phyloP scores from a whole-genome alignment of 2,113 vertebrate species.

The Brachyhypopomus gauderio region DNA sequence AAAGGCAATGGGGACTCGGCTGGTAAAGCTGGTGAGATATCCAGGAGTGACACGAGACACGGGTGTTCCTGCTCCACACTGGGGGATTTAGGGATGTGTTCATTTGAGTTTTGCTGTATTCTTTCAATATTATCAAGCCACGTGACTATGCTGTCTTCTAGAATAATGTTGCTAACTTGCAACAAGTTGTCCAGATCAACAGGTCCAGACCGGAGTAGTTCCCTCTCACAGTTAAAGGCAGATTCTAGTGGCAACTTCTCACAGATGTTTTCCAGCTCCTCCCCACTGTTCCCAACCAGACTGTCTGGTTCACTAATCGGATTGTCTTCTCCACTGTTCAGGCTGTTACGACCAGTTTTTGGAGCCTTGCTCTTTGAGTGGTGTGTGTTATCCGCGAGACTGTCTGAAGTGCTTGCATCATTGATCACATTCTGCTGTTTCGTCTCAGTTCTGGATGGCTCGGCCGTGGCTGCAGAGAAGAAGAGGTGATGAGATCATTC shows the following conservation, averaged over 20 bases:
- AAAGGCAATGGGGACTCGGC: conserved; percentile 61
- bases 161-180: conserved; percentile 13
- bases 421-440: conserved; percentile 45
- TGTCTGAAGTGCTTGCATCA: conserved; percentile 42
- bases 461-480: conserved; percentile 11
- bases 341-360: conserved; percentile 8
- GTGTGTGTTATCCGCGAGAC: conserved; percentile 10
- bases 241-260: conserved; percentile 12
- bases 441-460: conserved; percentile 31
- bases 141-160: conserved; percentile 42
- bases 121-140: conserved; percentile 42
- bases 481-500: not conserved
- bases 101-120: conserved; percentile 36
- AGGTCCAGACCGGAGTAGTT: conserved; percentile 35
- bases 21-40: conserved; percentile 50
- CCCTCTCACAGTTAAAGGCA: not conserved
- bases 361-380: not conserved
- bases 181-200: conserved; percentile 28
- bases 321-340: not conserved
- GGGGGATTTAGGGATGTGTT: not conserved
- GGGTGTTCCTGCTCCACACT: not conserved
- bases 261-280: not conserved
- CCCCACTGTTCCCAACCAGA: not conserved
- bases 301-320: not conserved
- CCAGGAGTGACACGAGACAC: conserved; percentile 1